Evolutionary conservation across 2,797 vertebrate species (phyloP).

Genomic region (Spondyliosoma cantharus): DNA sequence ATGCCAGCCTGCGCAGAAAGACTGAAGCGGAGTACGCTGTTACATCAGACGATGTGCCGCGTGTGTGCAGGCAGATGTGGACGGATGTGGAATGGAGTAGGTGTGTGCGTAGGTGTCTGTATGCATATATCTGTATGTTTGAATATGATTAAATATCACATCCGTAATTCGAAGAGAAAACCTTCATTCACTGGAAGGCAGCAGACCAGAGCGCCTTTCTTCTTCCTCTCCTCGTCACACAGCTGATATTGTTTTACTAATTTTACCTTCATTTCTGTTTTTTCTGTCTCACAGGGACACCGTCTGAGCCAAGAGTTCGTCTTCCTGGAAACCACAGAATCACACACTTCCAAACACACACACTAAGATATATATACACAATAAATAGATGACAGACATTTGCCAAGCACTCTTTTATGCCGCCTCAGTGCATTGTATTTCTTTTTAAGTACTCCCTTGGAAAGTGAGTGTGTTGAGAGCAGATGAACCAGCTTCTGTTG

Average conservation of each 20-base stretch:
- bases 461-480: slow-evolving; percentile 60
- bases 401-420: slow-evolving; percentile 72
- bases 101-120: slow-evolving; percentile 65
- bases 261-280: slow-evolving; percentile 33
- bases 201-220: background rate
- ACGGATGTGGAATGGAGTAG: slow-evolving; percentile 53
- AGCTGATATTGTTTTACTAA: slow-evolving; percentile 29
- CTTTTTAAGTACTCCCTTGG: slow-evolving; percentile 58
- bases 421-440: slow-evolving; percentile 73
- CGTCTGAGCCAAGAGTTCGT: slow-evolving; percentile 66
- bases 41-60: slow-evolving; percentile 62
- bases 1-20: slow-evolving; percentile 48
- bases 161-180: slow-evolving; percentile 29
- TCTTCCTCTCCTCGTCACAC: background rate
- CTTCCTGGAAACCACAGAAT: slow-evolving; percentile 48
- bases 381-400: slow-evolving; percentile 62
- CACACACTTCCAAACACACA: slow-evolving; percentile 26
- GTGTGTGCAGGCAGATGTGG: slow-evolving; percentile 57
- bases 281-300: slow-evolving; percentile 78
- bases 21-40: slow-evolving; percentile 46
- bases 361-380: slow-evolving; percentile 29
- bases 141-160: slow-evolving; percentile 49
- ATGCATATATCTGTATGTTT: slow-evolving; percentile 54
- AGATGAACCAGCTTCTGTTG: slow-evolving; percentile 59
- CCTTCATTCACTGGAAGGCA: slow-evolving; percentile 24